Evolutionary conservation across 2,797 vertebrate species (phyloP), one percentile per base, ranked within the genome.

Genomic region (Silurus lanzhouensis): DNA sequence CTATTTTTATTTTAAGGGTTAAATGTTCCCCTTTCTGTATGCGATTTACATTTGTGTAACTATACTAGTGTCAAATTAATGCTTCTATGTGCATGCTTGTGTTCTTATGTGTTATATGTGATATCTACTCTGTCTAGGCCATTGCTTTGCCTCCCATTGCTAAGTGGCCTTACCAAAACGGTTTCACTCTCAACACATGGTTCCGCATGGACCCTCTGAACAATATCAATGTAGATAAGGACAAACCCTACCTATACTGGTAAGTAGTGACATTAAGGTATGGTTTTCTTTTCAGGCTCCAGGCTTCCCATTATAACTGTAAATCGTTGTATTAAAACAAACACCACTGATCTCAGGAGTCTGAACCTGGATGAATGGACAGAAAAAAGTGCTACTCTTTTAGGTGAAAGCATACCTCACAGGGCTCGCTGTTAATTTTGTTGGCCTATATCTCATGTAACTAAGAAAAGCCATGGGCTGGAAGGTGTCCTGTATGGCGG

Each of bases 91-190:
- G 17, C 76, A 22, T 27, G 38, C 19, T 61, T 25, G 31, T 52
- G 60, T 48, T 46, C 22, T 48, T 6, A 63, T 80, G 22, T 70
- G 31, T 58, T 38, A 22, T 60, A 46, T 31, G 9, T 75, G 17
- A 52, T 70, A 20, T 77, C 60, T 63, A 48, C 15, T 52, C 22
- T 68, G 2, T 63, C 0, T 88, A 99, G 98, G 98, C 98, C 90
- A 99, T 99, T 90, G 98, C 98, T 31, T 95, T 99, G 95, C 98
- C 98, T 88, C 98, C 98, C 84, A 99, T 99, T 93, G 98, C 98
- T 91, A 99, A 99, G 96, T 99, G 98, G 98, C 98, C 98, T 95
- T 99, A 99, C 92, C 98, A 99, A 93, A 99, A 97, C 84, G 98
- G 98, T 90, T 99, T 99, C 93, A 99, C 98, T 75, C 95, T 99